phyloP scores from a whole-genome alignment of 1,140 invertebrate species.

The Eumeta japonica region DNA sequence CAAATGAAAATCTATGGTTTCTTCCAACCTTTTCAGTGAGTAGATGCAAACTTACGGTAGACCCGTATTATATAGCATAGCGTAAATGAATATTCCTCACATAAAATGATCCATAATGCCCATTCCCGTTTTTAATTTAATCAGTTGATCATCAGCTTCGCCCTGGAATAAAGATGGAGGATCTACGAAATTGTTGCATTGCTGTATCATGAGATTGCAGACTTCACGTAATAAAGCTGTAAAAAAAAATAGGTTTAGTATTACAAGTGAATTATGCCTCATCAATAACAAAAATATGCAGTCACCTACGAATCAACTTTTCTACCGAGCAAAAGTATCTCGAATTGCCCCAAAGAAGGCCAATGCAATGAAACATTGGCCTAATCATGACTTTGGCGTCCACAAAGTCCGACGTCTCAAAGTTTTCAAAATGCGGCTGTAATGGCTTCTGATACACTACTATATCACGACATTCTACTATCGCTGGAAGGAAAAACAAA shows the following conservation, averaged over 20 bases:
- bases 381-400: slow-evolving; percentile 64
- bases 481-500: slow-evolving; percentile 34
- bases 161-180: slow-evolving; percentile 69
- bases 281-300: slow-evolving; percentile 4
- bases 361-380: slow-evolving; percentile 72
- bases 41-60: too few species aligned
- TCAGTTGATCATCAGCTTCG: slow-evolving; percentile 64
- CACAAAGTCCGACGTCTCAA: slow-evolving; percentile 70
- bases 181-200: slow-evolving; percentile 58
- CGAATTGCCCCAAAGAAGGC: slow-evolving; percentile 81
- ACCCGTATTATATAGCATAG: too few species aligned
- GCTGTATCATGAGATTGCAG: slow-evolving; percentile 73
- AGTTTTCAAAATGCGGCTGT: slow-evolving; percentile 64
- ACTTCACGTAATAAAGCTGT: slow-evolving; percentile 69
- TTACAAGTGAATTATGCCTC: too few species aligned
- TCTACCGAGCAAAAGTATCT: slow-evolving; percentile 77
- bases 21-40: too few species aligned
- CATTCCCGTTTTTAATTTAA: slow-evolving; percentile 54
- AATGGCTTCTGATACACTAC: slow-evolving; percentile 65
- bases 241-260: slow-evolving; percentile 5
- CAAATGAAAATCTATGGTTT: too few species aligned
- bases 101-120: slow-evolving; percentile 54
- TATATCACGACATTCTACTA: slow-evolving; percentile 68
- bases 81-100: too few species aligned
- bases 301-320: slow-evolving; percentile 46